Evolutionary conservation across 2,888 invertebrate genomes (phyloP).

Genomic region (Drosophila quinaria): DNA sequence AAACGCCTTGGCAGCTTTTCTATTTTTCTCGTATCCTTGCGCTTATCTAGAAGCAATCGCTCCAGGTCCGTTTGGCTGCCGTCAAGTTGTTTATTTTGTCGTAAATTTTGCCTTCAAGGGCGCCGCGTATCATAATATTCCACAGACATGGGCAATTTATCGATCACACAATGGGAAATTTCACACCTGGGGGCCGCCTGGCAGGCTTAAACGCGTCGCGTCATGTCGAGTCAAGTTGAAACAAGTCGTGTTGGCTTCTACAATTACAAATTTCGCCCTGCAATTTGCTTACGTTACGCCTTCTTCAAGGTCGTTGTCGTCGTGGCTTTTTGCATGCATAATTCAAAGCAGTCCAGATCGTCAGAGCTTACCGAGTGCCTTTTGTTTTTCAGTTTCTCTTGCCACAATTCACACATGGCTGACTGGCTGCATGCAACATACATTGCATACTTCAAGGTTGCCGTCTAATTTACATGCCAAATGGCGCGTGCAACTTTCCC

Average conservation of each 20-base stretch:
- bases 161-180: constrained; percentile 79
- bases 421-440: constrained; percentile 61
- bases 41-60: constrained; percentile 60
- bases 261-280: constrained; percentile 31
- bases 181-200: constrained; percentile 58
- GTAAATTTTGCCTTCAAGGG: constrained; percentile 75
- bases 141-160: constrained; percentile 62
- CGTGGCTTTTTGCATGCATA: constrained; percentile 60
- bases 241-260: constrained; percentile 20
- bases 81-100: constrained; percentile 77
- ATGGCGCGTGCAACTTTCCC: constrained; percentile 51
- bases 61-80: constrained; percentile 34
- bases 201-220: constrained; percentile 8
- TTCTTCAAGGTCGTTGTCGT: constrained; percentile 59
- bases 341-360: constrained; percentile 58
- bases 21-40: constrained; percentile 30
- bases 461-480: constrained; percentile 73
- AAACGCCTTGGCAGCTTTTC: constrained; percentile 36
- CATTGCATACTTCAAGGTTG: constrained; percentile 77
- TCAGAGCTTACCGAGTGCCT: constrained; percentile 31
- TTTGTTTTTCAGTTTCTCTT: constrained; percentile 48
- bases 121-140: constrained; percentile 54
- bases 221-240: constrained; percentile 13
- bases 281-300: constrained; percentile 28
- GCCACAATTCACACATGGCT: constrained; percentile 66